Conservation (phyloP, 2,797 vertebrate species). For the Dallia pectoralis region DNA sequence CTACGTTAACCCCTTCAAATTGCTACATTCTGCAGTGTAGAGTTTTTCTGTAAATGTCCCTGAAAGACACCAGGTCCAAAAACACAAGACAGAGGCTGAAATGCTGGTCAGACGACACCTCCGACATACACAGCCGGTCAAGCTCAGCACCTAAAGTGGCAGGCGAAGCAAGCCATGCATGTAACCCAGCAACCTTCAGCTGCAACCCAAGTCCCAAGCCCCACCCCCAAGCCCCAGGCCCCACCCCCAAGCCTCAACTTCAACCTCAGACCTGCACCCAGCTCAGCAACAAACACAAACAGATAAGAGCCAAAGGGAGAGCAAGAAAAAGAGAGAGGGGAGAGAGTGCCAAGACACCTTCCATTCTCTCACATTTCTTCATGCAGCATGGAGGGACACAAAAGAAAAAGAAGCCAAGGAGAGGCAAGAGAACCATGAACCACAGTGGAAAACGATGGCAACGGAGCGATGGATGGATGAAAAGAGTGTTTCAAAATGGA, state of each 20-base stretch:
- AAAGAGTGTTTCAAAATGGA: slow-evolving; percentile 7
- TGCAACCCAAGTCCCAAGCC: not conserved
- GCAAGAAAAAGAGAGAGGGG: slow-evolving; percentile 37
- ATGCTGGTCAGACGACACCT: slow-evolving; percentile 63
- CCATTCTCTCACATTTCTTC: slow-evolving; percentile 8
- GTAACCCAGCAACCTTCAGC: slow-evolving; percentile 21
- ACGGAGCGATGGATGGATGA: slow-evolving; percentile 18
- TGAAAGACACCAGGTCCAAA: slow-evolving; percentile 24
- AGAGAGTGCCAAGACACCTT: slow-evolving; percentile 45
- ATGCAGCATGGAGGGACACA: slow-evolving; percentile 31
- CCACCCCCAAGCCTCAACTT: not conserved
- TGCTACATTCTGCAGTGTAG: not conserved
- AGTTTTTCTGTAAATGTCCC: slow-evolving; percentile 1
- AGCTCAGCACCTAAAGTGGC: slow-evolving; percentile 30
- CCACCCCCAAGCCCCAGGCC: not conserved
- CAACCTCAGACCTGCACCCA: slow-evolving; percentile 16
- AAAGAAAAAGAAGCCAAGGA: slow-evolving; percentile 40
- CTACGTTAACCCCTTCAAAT: not conserved
- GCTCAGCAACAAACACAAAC: slow-evolving; percentile 53
- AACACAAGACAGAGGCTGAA: slow-evolving; percentile 30
- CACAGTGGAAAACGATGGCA: slow-evolving; percentile 25
- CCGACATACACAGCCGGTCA: slow-evolving; percentile 54
- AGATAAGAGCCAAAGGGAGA: slow-evolving; percentile 52
- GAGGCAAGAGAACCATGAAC: slow-evolving; percentile 23
- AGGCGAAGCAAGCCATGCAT: slow-evolving; percentile 68